Evolutionary conservation across 2,113 vertebrate genomes (phyloP).

Genomic region (Amblyornis subalaris): DNA sequence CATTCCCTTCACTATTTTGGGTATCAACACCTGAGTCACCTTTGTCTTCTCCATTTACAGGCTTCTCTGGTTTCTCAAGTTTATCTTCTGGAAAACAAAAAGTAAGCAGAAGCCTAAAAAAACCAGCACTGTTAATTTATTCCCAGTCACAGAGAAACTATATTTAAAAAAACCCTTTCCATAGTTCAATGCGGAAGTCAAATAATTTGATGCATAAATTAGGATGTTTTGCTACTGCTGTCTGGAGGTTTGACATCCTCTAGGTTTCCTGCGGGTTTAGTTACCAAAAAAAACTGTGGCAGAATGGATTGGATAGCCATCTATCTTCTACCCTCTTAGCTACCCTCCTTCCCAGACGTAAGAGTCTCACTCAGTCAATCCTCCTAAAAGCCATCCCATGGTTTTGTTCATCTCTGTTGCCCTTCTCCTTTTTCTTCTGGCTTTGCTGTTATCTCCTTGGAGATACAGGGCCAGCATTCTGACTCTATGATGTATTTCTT

Average conservation of each 20-base stretch:
- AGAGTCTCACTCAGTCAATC: neutral
- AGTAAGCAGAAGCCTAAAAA: neutral
- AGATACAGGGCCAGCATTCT: neutral
- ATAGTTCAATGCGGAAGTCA: neutral
- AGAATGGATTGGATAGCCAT: neutral
- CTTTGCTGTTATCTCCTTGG: neutral
- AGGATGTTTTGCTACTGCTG: neutral
- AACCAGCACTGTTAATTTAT: neutral
- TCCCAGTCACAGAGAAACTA: neutral
- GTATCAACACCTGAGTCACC: conserved; percentile 84
- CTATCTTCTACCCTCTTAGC: neutral
- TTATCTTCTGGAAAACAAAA: conserved; percentile 84
- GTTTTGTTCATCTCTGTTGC: neutral
- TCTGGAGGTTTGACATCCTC: neutral
- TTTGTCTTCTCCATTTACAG: conserved; percentile 91
- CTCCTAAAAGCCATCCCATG: neutral
- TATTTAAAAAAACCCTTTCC: neutral
- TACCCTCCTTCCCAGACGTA: neutral
- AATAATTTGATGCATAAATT: neutral
- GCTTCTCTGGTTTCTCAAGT: conserved; percentile 82
- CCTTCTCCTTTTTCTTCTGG: neutral
- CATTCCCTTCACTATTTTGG: conserved; percentile 85
- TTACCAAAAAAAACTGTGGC: neutral
- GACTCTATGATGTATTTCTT: neutral
- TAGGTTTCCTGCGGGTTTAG: neutral